Evolutionary conservation across 1,140 invertebrate species (phyloP).

Genomic region (Anadara kagoshimensis): DNA sequence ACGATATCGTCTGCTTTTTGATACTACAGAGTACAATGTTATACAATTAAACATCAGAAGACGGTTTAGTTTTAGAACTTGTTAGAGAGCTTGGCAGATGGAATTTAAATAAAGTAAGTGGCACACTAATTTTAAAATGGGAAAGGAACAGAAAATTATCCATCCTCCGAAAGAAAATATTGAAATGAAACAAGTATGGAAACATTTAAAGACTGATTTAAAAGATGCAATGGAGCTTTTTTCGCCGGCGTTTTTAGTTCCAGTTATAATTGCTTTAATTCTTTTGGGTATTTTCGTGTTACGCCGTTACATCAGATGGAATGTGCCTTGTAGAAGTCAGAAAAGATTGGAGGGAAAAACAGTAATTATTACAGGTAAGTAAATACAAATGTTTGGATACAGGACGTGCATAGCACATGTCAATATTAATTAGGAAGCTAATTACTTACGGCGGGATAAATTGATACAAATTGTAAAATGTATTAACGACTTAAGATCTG

Average conservation of each 20-base stretch:
- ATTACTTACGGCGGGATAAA: background rate
- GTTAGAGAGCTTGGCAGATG: too few species aligned
- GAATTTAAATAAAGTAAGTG: too few species aligned
- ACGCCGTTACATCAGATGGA: constrained; percentile 26
- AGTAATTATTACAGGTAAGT: constrained; percentile 29
- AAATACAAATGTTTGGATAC: background rate
- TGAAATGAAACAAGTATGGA: too few species aligned
- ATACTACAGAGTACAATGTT: too few species aligned
- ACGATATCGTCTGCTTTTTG: too few species aligned
- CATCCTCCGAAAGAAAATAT: too few species aligned
- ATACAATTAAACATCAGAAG: too few species aligned
- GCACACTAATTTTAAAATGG: too few species aligned
- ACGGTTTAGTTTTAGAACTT: too few species aligned
- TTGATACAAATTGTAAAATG: background rate
- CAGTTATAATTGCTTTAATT: constrained; percentile 15
- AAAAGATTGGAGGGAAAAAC: constrained; percentile 32
- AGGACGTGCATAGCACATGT: background rate
- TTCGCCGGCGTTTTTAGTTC: constrained; percentile 11
- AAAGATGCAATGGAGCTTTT: too few species aligned
- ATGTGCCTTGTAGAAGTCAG: constrained; percentile 20
- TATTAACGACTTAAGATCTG: background rate
- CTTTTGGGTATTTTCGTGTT: constrained; percentile 20
- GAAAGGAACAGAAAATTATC: too few species aligned
- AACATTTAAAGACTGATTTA: too few species aligned
- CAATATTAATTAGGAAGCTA: background rate